phyloP scores from a whole-genome alignment of 2,113 vertebrate species.

The Mormyrus lacerda region DNA sequence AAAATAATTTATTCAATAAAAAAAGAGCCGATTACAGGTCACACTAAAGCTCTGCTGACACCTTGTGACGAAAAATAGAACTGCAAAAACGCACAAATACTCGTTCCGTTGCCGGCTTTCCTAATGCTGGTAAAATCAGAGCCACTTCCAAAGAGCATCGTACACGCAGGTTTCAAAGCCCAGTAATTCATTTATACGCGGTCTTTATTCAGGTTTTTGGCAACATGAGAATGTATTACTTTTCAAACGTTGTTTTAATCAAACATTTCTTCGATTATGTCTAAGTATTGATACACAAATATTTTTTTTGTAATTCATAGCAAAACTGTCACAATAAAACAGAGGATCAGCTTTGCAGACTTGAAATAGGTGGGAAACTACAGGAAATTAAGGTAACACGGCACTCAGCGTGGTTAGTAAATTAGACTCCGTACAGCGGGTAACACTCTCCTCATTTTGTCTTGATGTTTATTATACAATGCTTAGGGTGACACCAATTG shows the following conservation, averaged over 20 bases:
- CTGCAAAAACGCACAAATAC: neutral
- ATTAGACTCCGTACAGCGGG: neutral
- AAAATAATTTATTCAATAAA: neutral
- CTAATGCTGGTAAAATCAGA: neutral
- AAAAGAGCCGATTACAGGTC: neutral
- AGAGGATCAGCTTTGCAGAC: neutral
- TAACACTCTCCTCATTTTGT: slow-evolving; percentile 41
- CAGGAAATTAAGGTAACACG: neutral
- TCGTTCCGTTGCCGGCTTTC: neutral
- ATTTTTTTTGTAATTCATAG: neutral
- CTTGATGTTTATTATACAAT: slow-evolving; percentile 50
- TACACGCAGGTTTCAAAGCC: neutral
- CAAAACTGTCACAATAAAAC: neutral
- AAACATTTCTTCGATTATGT: neutral
- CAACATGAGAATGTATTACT: neutral
- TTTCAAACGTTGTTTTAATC: neutral
- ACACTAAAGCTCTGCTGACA: slow-evolving; percentile 7
- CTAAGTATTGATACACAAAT: neutral
- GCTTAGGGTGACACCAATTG: slow-evolving; percentile 43
- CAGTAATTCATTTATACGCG: neutral
- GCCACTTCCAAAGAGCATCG: neutral
- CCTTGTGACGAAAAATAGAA: neutral
- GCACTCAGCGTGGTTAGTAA: neutral
- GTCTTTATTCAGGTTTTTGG: neutral
- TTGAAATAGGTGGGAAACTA: neutral